Evolutionary conservation across 2,888 invertebrate genomes (phyloP), one percentile per base, ranked within the genome.

Genomic region (Empis stercorea): DNA sequence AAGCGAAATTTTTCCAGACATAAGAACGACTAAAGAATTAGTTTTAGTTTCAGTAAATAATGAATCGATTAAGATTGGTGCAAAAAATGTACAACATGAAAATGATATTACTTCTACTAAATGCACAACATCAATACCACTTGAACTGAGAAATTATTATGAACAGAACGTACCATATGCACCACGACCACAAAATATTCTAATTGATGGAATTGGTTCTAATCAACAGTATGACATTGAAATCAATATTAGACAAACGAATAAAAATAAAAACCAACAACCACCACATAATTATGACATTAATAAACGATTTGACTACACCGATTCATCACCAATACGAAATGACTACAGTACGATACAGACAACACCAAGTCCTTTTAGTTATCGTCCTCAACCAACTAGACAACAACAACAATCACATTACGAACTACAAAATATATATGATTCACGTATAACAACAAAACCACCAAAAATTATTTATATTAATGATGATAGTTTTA

Each of bases 401-500:
- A n/a, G 46, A 37, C 45, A 44, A 9, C 14, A 14, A 37, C 45
- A 44, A 9, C 14, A 14, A 15, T 27, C 15, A n/a, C 27, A 27
- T 14, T 43, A 46, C 34, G 34, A 42, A 32, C 23, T 48, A 32
- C 38, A 48, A 46, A 16, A 36, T 47, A 3, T 48, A 43, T 16
- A 39, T 49, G 10, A 53, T 5, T 49, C 51, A 13, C 43, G 44
- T 5, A 51, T 46, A 36, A 46, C 57, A 23, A 66, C 68, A 0
- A 64, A 61, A 49, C 67, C 66, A 15, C 67, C 68, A 30, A 68
- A 66, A 0, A 58, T 68, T 4, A 68, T 67, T 27, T 68, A 65
- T 51, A 48, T 67, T 3, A 57, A 61, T 48, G 64, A 68, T 50
- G 59, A 56, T 32, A 63, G 64, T 30, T 56, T 51, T 1, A 56